A percentile compares a stretch with the other conserved stretches of the same genome.
Conservation (phyloP, 2,797 vertebrate genomes). For the Eupleurogrammus muticus region DNA sequence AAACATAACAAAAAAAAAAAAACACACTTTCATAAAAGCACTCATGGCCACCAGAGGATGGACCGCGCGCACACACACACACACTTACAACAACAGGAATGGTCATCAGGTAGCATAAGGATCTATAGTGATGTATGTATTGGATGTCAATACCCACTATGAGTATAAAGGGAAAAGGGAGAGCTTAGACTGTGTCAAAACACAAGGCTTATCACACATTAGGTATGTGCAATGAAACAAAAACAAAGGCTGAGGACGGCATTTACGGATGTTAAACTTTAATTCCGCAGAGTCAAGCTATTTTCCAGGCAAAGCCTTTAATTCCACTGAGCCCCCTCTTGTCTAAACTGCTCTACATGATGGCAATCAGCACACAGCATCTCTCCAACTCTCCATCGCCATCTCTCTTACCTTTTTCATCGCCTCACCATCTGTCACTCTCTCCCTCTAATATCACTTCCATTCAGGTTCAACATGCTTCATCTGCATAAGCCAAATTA, state of each 20-base stretch:
- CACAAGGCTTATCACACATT: slow-evolving; percentile 7
- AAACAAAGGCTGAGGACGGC: neutral
- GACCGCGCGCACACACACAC: neutral
- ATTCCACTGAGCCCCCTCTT: slow-evolving; percentile 10
- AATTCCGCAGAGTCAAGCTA: neutral
- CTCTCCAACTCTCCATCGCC: slow-evolving; percentile 36
- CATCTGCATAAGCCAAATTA: slow-evolving; percentile 36
- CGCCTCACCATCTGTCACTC: slow-evolving; percentile 17
- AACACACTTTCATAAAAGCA: too few relatives aligned
- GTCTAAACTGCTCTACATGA: slow-evolving; percentile 48
- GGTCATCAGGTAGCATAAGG: neutral
- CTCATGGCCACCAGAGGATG: too few relatives aligned
- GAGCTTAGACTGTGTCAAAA: slow-evolving; percentile 23
- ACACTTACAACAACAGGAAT: neutral
- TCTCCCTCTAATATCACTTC: slow-evolving; percentile 3
- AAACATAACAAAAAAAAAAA: too few relatives aligned
- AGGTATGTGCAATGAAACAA: neutral
- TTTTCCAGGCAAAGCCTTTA: slow-evolving; percentile 12
- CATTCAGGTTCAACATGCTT: slow-evolving; percentile 42
- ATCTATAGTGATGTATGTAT: neutral
- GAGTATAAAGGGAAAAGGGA: neutral
- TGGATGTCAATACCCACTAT: neutral
- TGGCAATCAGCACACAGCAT: slow-evolving; percentile 33
- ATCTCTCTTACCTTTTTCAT: slow-evolving; percentile 29
- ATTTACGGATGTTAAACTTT: slow-evolving; percentile 4